Percentiles rank a stretch among this genome's conserved stretches.
Evolutionary conservation across 1,140 invertebrate genomes (phyloP).

Genomic region (Lepidotrigona ventralis): DNA sequence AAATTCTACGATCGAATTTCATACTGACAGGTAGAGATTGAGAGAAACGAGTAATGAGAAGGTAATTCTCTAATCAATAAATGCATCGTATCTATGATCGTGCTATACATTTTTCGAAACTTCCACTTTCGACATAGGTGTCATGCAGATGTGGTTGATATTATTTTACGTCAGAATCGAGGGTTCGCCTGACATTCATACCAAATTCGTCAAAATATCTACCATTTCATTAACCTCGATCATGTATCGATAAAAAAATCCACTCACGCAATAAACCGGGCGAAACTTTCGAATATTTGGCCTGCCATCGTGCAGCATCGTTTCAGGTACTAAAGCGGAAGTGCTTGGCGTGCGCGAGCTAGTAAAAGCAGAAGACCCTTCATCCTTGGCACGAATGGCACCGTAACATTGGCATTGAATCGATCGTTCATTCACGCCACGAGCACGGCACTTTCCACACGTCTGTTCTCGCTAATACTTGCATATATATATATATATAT

Average conservation of each 20-base stretch:
- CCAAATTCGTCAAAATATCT: conserved; percentile 1
- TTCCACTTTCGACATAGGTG: not conserved
- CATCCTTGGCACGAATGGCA: conserved; percentile 48
- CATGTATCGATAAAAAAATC: conserved; percentile 34
- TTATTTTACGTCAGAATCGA: not conserved
- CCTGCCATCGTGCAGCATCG: conserved; percentile 26
- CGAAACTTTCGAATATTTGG: conserved; percentile 49
- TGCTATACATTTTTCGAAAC: not conserved
- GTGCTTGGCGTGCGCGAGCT: not conserved
- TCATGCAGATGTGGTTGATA: not conserved
- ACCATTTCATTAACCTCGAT: conserved; percentile 35
- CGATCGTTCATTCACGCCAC: conserved; percentile 72
- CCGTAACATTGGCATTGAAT: conserved; percentile 65
- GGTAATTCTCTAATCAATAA: not conserved
- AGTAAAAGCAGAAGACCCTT: conserved; percentile 51
- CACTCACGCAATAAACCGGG: conserved; percentile 21
- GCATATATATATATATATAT: no score
- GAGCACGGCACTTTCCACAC: conserved; percentile 72
- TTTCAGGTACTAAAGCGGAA: conserved; percentile 27
- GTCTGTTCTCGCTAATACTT: conserved; percentile 47
- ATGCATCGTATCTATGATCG: not conserved
- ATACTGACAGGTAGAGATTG: not conserved
- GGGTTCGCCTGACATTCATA: not conserved
- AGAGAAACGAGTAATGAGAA: not conserved
- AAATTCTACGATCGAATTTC: not conserved